Conservation (phyloP, 2,888 invertebrate species). For the Conistra vaccinii region DNA sequence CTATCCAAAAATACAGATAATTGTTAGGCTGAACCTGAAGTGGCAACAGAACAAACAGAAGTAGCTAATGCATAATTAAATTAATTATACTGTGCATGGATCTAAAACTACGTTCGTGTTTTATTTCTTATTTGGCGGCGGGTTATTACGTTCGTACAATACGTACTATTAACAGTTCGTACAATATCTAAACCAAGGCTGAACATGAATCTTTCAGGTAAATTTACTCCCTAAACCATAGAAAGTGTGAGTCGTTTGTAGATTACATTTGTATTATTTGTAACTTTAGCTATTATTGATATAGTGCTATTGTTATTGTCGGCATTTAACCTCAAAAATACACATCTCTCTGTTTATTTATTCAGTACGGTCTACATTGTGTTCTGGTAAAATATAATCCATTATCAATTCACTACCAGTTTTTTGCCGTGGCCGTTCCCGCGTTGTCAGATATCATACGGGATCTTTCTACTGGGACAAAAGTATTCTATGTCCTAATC, state of each 20-base stretch:
- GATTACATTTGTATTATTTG: neutral
- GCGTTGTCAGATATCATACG: neutral
- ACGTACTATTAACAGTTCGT: neutral
- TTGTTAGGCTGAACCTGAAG: neutral
- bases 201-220: constrained; percentile 77
- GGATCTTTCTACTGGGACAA: neutral
- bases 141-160: constrained; percentile 15
- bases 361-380: neutral
- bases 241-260: neutral
- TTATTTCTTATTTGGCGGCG: constrained; percentile 7
- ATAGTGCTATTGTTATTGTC: constrained; percentile 56
- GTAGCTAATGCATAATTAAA: neutral
- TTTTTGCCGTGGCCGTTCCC: neutral
- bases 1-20: neutral
- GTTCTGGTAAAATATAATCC: neutral
- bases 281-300: neutral
- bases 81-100: neutral
- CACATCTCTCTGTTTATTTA: neutral
- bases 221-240: neutral
- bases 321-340: constrained; percentile 61
- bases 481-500: neutral
- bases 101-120: neutral
- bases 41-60: neutral
- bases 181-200: constrained; percentile 13
- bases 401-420: too few species aligned